phyloP scores from a whole-genome alignment of 2,113 vertebrate species.

The Spea bombifrons region DNA sequence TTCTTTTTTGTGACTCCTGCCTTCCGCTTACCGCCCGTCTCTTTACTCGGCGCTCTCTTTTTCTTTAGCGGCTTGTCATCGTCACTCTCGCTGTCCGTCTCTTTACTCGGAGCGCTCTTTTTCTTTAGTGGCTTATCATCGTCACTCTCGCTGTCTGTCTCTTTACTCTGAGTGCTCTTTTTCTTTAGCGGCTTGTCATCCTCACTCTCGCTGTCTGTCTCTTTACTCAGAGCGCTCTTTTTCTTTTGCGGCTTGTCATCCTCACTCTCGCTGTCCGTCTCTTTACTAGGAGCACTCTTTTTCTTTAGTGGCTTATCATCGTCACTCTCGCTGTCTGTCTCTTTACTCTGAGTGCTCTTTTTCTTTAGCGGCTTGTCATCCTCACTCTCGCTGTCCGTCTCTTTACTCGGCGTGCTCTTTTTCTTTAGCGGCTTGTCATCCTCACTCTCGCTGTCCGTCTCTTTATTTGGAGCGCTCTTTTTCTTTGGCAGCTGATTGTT shows the following conservation, averaged over 20 bases:
- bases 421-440: slow-evolving; percentile 18
- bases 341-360: background rate
- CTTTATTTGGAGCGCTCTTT: background rate
- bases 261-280: slow-evolving; percentile 1
- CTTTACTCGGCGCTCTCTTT: background rate
- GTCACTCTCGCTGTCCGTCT: background rate
- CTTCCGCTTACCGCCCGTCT: background rate
- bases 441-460: background rate
- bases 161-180: background rate
- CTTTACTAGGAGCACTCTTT: background rate
- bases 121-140: background rate
- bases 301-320: background rate
- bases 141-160: background rate
- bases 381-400: slow-evolving; percentile 18
- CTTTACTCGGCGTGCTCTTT: slow-evolving; percentile 3
- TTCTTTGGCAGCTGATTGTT: background rate
- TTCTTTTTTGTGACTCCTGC: background rate
- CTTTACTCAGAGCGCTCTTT: background rate
- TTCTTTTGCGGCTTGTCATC: background rate
- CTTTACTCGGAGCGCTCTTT: background rate
- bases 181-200: background rate
- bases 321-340: background rate
- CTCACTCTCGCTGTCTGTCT: slow-evolving; percentile 8
- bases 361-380: too few species aligned
- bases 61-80: background rate